Base-by-base conservation (phyloP, 2,888 invertebrate genomes). In the Habrosyne pyritoides region DNA sequence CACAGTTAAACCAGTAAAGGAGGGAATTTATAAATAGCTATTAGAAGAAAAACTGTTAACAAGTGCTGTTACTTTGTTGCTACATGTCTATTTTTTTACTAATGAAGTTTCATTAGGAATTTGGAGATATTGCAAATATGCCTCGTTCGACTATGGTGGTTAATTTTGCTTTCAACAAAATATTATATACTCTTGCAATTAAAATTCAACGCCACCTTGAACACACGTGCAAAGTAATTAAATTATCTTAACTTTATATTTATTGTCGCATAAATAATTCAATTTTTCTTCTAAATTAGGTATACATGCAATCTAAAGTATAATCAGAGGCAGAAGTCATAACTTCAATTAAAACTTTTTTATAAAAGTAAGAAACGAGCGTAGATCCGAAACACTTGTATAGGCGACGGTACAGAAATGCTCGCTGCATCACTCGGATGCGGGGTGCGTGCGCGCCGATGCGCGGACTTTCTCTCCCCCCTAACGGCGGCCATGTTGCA, bases 401-500 rank as follows among this genome's bases (percentile, higher is more conserved):
- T 8, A 2, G n/a, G 14, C 42, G 42, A 42, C 42, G 8, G 8
- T 42, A 42, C 12, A 42, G 8, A 42, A 0, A 42, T 18, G 42
- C 42, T 42, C 42, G 42, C 42, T 53, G 73, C 69, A 67, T 69
- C 71, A 67, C 63, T 56, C 61, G 67, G 67, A 57, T 62, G 67
- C 73, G 64, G 73, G 75, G 74, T 81, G 87, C 81, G 83, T 80
- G 83, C 79, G 83, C 84, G 83, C 69, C 76, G 84, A 75, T 69
- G 85, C 83, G 83, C 77, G 60, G 78, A 88, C 90, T 91, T 91
- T 91, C 91, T 86, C 89, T 87, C 89, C 84, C 84, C 75, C 57
- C 70, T 73, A 71, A 82, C 75, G 66, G 52, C 63, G 61, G 67
- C 68, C 69, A 63, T 84, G 70, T 86, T 85, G 80, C 91, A 89